Percentiles rank a stretch among this genome's conserved stretches.
phyloP scores from a whole-genome alignment of 2,113 vertebrate genomes.

The Urocitellus parryii region DNA sequence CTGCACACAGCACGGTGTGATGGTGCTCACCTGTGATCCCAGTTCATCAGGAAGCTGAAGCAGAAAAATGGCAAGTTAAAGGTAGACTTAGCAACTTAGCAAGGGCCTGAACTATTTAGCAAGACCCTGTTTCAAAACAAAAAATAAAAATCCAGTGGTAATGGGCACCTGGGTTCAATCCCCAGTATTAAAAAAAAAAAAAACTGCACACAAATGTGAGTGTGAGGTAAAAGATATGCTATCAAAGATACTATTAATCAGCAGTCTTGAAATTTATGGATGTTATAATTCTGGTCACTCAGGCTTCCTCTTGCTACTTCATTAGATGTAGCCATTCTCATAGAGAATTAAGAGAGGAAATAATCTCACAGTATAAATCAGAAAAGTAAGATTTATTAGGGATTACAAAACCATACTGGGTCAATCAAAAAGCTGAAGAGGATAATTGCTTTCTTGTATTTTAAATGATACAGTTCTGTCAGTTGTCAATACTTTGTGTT shows the following conservation, averaged over 20 bases:
- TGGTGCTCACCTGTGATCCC: no score
- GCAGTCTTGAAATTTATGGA: neutral
- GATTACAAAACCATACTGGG: neutral
- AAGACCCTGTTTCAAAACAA: no score
- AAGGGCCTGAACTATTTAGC: no score
- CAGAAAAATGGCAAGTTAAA: no score
- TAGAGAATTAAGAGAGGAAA: neutral
- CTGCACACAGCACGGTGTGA: no score
- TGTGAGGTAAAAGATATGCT: neutral
- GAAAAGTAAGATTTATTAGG: neutral
- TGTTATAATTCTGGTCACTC: neutral
- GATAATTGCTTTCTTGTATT: neutral
- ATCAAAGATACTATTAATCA: neutral
- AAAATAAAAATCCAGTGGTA: no score
- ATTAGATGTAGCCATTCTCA: neutral
- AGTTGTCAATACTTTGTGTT: neutral
- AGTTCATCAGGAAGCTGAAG: no score
- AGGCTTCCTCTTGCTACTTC: neutral
- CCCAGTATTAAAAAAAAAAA: no score
- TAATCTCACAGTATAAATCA: neutral
- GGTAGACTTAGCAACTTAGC: no score
- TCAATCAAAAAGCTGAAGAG: neutral
- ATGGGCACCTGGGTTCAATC: no score
- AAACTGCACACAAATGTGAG: neutral
- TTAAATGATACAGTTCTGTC: neutral